A percentile compares a stretch with the other conserved stretches of the same genome.
phyloP scores from a whole-genome alignment of 2,888 invertebrate species.

The Podabrus alpinus region DNA sequence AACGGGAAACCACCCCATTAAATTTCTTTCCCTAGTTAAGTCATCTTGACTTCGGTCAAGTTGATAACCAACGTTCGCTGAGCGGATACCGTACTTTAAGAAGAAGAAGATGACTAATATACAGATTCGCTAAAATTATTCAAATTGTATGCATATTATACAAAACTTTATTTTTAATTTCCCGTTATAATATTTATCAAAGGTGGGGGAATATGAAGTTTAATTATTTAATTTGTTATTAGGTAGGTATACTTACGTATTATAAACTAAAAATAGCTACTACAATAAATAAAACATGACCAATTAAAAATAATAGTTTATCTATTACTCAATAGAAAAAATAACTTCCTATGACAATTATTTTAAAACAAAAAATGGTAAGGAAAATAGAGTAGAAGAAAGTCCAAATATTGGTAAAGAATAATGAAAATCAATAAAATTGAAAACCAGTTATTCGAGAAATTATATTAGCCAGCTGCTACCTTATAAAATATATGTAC shows the following conservation, averaged over 20 bases:
- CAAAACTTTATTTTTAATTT: background rate
- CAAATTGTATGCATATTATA: background rate
- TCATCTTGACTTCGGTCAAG: too few relatives aligned
- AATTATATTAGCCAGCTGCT: background rate
- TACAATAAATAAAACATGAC: background rate
- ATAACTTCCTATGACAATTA: background rate
- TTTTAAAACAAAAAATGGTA: background rate
- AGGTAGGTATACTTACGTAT: background rate
- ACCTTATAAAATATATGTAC: too few relatives aligned
- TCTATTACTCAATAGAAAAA: background rate
- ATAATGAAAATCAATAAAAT: background rate
- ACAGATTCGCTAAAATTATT: background rate
- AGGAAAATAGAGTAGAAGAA: too few relatives aligned
- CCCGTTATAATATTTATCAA: background rate
- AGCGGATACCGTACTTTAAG: too few relatives aligned
- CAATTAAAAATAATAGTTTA: background rate
- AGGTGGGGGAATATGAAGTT: background rate
- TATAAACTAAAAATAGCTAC: background rate
- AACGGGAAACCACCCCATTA: too few relatives aligned
- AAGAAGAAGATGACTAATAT: background rate
- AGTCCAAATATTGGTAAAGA: too few relatives aligned
- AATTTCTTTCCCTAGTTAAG: too few relatives aligned
- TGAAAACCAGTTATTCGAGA: background rate
- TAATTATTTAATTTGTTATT: background rate
- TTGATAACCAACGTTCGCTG: too few relatives aligned